Base-by-base conservation (phyloP, 1,140 invertebrate genomes). In the Dendroctonus valens region DNA sequence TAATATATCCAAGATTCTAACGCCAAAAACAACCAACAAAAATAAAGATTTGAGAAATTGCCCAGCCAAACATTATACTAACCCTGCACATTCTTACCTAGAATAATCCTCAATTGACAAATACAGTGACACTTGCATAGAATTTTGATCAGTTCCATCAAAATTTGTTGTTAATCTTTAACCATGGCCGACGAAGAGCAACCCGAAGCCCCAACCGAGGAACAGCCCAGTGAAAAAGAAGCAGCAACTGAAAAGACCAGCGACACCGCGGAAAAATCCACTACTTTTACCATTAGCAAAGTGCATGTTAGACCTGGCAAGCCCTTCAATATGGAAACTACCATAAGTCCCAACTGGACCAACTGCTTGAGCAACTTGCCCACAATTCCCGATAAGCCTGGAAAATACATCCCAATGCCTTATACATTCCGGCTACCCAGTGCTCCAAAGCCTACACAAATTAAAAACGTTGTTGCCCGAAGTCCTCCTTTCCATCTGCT, bases 401-500 rank as follows among this genome's bases (percentile, higher is more conserved):
- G n/a, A 37, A 59, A 63, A 5, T 74, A 72, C 26, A 57, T 40
- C 8, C 72, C 72, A 0, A 72, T 74, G 69, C 69, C 69, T 5
- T 70, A 68, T 39, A 59, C 59, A 8, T 70, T 70, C 41, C 49
- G 69, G 26, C 51, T 68, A 9, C 66, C 66, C 4, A 38, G 57
- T 38, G 44, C 59, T n/a, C 61, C 67, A 2, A 67, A 65, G 9
- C 60, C 63, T 9, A 67, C 68, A 6, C 69, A 69, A 58, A 52
- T 71, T 41, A 59, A 68, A 48, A 72, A 72, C 54, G 57, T 74
- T 0, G 66, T 49, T 14, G 70, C 70, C 6, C 70, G 67, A 71
- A 73, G 72, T 65, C 76, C 76, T 6, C 75, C 76, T 0, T 76
- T 76, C 59, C 68, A 73, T 63, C n/a, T 78, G 12, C 67, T 74